Percentiles rank a stretch among this genome's conserved stretches.
These are phyloP conservation scores for Atlantisia rogersi DNA, from an alignment of 2,113 vertebrate species.

Conservation along the genomic window DNA sequence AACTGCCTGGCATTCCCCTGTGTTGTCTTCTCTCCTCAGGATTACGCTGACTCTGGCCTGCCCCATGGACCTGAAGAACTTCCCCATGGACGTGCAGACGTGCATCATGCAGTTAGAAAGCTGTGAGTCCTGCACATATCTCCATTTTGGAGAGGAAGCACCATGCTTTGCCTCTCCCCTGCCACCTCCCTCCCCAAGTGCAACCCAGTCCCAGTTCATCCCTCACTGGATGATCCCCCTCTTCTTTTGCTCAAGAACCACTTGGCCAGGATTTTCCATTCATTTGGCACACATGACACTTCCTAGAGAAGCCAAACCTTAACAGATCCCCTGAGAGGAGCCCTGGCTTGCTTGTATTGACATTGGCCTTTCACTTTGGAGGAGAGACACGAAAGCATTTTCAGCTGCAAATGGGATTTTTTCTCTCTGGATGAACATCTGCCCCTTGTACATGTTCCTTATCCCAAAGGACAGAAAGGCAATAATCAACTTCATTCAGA, in stretches of 20 bases:
- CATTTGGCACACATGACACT: neutral
- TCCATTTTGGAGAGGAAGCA: neutral
- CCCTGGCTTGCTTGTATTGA: neutral
- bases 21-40: conserved; percentile 76
- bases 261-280: neutral
- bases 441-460: neutral
- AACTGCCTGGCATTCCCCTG: neutral
- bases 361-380: neutral
- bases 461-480: neutral
- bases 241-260: neutral
- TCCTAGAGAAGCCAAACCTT: neutral
- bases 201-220: neutral
- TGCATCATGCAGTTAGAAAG: conserved; percentile 99
- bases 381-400: neutral
- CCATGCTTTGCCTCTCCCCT: neutral
- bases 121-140: conserved; percentile 83
- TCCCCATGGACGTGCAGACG: conserved; percentile 98
- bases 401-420: neutral
- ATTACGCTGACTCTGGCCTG: conserved; percentile 96
- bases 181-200: neutral
- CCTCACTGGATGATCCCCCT: neutral
- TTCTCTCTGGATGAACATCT: neutral
- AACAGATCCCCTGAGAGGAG: neutral
- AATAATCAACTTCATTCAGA: neutral
- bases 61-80: conserved; percentile 99